These are phyloP conservation scores for Columba livia DNA, from an alignment of 2,113 vertebrate genomes.

Conservation along the genomic window DNA sequence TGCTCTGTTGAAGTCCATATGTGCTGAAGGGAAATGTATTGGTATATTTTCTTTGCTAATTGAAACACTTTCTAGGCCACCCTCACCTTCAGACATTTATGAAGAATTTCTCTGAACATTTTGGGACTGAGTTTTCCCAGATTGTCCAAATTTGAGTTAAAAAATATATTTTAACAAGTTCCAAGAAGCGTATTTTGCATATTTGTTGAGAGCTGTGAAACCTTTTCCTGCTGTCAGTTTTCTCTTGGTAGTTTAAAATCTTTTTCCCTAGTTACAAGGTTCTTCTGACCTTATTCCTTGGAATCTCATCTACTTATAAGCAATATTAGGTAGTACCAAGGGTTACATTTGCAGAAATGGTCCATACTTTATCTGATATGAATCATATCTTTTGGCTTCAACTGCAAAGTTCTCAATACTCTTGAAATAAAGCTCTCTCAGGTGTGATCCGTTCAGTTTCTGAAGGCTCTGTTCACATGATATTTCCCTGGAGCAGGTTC, in stretches of 20 bases:
- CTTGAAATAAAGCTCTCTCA: not conserved
- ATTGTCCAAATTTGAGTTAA: not conserved
- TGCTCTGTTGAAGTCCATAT: not conserved
- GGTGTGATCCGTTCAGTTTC: not conserved
- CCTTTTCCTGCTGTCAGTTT: slow-evolving; percentile 14
- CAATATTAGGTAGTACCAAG: not conserved
- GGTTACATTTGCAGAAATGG: slow-evolving; percentile 44
- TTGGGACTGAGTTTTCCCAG: not conserved
- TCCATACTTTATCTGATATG: not conserved
- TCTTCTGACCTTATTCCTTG: slow-evolving; percentile 15
- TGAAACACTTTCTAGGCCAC: slow-evolving; percentile 19
- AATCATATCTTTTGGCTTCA: slow-evolving; percentile 24
- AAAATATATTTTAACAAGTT: not conserved
- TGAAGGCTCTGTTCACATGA: not conserved
- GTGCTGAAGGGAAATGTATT: not conserved
- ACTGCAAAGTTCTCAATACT: not conserved
- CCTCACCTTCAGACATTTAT: not conserved
- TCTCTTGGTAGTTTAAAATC: slow-evolving; percentile 4
- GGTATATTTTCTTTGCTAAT: slow-evolving; percentile 17
- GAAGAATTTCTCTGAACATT: slow-evolving; percentile 5
- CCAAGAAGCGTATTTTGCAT: not conserved
- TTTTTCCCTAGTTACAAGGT: not conserved
- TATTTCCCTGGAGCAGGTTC: not conserved
- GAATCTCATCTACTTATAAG: not conserved
- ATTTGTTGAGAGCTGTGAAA: not conserved